Evolutionary conservation across 64 coral and sea anemone genomes (phyloP).

Genomic region (Pachyseris speciosa): DNA sequence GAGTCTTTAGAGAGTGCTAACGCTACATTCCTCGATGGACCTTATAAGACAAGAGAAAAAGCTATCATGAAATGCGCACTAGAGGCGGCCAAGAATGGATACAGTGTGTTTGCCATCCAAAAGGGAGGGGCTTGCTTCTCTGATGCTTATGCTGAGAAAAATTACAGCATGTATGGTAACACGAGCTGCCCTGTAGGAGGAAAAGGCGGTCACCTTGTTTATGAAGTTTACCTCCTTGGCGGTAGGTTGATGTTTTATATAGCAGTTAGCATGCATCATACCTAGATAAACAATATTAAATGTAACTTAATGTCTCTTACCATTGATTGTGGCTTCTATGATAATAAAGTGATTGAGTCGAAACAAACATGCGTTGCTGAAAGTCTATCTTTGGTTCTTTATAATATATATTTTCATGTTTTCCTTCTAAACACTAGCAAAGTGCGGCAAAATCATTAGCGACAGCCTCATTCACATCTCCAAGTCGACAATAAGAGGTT

Average conservation of each 20-base stretch:
- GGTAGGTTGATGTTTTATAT: not conserved
- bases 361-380: no score
- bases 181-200: not conserved
- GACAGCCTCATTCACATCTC: conserved; percentile 15
- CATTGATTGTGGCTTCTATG: no score
- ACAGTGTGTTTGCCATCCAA: not conserved
- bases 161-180: not conserved
- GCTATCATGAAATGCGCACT: conserved; percentile 7
- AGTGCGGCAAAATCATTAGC: not conserved
- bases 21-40: not conserved
- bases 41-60: not conserved
- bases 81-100: conserved; percentile 3
- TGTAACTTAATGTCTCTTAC: no score
- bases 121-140: not conserved
- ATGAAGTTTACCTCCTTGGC: not conserved
- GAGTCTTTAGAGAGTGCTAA: not conserved
- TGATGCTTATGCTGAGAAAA: not conserved
- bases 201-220: not conserved
- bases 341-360: no score
- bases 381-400: not conserved
- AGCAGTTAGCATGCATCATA: not conserved
- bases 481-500: not conserved
- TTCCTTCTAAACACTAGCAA: not conserved
- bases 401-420: no score
- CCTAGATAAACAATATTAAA: no score